Base-by-base conservation (phyloP, 2,888 invertebrate genomes). In the Epinotia bilunana region DNA sequence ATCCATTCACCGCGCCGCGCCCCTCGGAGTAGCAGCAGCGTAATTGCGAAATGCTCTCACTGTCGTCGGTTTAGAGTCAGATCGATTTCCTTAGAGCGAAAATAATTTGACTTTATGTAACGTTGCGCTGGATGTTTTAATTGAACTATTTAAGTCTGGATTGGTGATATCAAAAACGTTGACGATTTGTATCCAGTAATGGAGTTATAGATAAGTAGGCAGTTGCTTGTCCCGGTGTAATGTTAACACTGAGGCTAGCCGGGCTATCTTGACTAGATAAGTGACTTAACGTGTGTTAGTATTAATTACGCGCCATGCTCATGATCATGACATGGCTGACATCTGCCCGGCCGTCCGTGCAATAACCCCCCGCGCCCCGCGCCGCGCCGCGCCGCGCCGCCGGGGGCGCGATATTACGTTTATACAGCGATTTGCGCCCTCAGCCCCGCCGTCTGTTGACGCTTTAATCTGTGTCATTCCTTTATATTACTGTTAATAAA, bases 361-460 rank as follows among this genome's bases (percentile, higher is more conserved):
- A 61, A n/a, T 39, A 55, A 39, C 39, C 28, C n/a, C 28, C 77
- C 69, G 13, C 76, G 61, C 55, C 71, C 63, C 72, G 5, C 65
- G 62, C 68, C 20, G n/a, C n/a, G n/a, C 20, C 74, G 64, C 20
- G 13, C 33, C 16, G 13, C 64, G 20, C 46, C 77, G 4, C 79
- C 73, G 85, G 86, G 85, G 84, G 87, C 81, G 86, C 92, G 92
- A 91, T 92, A 92, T 92, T 92, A 91, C 91, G 92, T 92, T 92
- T 92, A 92, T 92, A 89, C 89, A 91, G 90, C 91, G 92, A 92
- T 91, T 91, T 91, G 91, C 91, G 89, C 91, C 91, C 91, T 91
- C 67, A 62, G 73, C 73, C 68, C 61, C 20, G 16, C 55, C 64
- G 65, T 73, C 43, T 57, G 72, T 23, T 72, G 74, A 69, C 64